phyloP scores from a whole-genome alignment of 2,888 invertebrate genomes.

The Synergus japonicus region DNA sequence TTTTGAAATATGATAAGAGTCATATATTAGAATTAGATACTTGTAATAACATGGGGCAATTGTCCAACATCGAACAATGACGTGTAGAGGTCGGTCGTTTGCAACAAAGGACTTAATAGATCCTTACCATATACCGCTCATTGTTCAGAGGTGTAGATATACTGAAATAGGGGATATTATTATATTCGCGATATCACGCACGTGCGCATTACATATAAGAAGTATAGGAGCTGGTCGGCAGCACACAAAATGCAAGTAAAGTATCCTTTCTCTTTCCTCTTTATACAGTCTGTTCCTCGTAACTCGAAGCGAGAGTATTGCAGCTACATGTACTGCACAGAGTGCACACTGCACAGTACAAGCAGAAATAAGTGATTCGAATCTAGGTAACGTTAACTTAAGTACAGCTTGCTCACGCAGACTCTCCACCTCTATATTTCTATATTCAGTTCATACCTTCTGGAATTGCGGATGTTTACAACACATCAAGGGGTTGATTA shows the following conservation, averaged over 20 bases:
- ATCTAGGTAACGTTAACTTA: conserved; percentile 40
- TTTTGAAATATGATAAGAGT: not conserved
- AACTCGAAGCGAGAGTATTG: conserved; percentile 39
- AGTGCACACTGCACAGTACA: not conserved
- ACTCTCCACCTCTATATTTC: not conserved
- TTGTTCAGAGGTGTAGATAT: conserved; percentile 40
- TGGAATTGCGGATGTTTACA: conserved; percentile 40
- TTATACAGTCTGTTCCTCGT: conserved; percentile 33
- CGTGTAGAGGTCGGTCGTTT: conserved; percentile 35
- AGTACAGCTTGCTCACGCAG: conserved; percentile 33
- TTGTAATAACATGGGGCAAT: conserved; percentile 21
- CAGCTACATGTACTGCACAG: not conserved
- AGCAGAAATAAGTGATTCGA: conserved; percentile 33
- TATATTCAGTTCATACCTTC: conserved; percentile 18
- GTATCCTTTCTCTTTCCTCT: conserved; percentile 41
- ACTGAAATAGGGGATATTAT: conserved; percentile 40
- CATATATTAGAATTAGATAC: conserved; percentile 25
- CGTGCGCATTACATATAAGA: conserved; percentile 37
- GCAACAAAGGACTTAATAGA: conserved; percentile 39
- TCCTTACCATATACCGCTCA: conserved; percentile 36
- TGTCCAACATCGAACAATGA: conserved; percentile 38
- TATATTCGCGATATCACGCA: conserved; percentile 42
- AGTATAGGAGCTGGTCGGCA: conserved; percentile 34
- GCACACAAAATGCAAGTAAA: conserved; percentile 39
- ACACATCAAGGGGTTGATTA: conserved; percentile 23